Base-by-base conservation (phyloP, 2,797 vertebrate genomes). In the Lophius americanus region DNA sequence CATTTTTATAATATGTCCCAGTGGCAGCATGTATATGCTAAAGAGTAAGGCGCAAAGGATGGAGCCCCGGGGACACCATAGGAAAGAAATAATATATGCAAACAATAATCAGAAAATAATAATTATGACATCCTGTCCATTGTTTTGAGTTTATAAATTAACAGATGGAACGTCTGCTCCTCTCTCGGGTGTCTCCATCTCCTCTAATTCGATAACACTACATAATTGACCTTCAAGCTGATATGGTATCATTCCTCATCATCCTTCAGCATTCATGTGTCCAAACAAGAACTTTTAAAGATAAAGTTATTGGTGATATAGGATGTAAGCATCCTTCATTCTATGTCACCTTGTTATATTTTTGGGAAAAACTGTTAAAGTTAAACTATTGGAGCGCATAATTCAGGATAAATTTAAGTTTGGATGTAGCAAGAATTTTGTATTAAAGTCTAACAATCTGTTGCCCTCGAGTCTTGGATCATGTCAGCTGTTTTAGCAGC, bases 401-500 rank as follows among this genome's bases (percentile, higher is more conserved):
- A 12, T 39, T 63, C 42, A 6, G 3, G 3, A 10, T 1, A 14
- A 12, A 12, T 44, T 44, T 44, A 44, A 8, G 10, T 44, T 11
- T 10, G 12, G 4, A 11, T 11, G 12, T 10, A 44, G 43, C 43
- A 44, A 10, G 11, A 12, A 4, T 12, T 4, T 5, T 60, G 50
- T 39, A 4, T 62, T 41, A 44, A 44, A 35, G 3, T 36, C 53
- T 76, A 58, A 42, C 39, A 64, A 76, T 43, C 6, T 2, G 4
- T 36, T 50, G 64, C 23, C 43, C 53, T 63, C 7, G 47, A 9
- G 49, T 9, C 38, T 13, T 5, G n/a, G n/a, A 8, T 32, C 33
- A 51, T 37, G 44, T 70, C 78, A 59, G 66, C 70, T 77, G 78
- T 56, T 68, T 59, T 33, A 47, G 60, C 11, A 62, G 76, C 70